Evolutionary conservation across 2,113 vertebrate species (phyloP).

Genomic region (Haliaeetus leucogaster): DNA sequence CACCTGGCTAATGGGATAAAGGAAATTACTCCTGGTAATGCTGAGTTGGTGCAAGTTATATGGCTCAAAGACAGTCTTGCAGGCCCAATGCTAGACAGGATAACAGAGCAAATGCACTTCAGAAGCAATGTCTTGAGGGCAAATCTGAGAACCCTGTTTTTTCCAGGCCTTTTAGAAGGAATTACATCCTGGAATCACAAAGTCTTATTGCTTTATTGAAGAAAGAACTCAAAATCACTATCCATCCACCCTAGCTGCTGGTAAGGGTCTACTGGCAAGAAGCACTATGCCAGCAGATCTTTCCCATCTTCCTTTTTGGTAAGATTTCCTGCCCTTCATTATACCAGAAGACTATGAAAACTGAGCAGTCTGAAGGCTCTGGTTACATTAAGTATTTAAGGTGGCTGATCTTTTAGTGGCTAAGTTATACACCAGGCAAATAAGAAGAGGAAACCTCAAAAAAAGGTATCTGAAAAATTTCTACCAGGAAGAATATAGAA

Average conservation of each 20-base stretch:
- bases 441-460: background rate
- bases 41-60: background rate
- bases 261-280: background rate
- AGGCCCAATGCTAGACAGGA: background rate
- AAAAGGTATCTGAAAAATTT: background rate
- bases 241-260: background rate
- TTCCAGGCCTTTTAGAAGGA: background rate
- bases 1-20: background rate
- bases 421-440: background rate
- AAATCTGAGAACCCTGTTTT: background rate
- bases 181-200: background rate
- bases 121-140: background rate
- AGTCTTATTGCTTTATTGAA: background rate
- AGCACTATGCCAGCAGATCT: background rate
- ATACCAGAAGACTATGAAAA: background rate
- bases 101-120: background rate
- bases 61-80: background rate
- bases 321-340: background rate
- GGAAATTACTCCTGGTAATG: background rate
- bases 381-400: background rate
- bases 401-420: background rate
- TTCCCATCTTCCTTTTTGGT: background rate
- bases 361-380: background rate
- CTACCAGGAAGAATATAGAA: background rate
- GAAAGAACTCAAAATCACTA: background rate